Conservation (phyloP, 2,113 vertebrate species). For the Crotalus tigris region DNA sequence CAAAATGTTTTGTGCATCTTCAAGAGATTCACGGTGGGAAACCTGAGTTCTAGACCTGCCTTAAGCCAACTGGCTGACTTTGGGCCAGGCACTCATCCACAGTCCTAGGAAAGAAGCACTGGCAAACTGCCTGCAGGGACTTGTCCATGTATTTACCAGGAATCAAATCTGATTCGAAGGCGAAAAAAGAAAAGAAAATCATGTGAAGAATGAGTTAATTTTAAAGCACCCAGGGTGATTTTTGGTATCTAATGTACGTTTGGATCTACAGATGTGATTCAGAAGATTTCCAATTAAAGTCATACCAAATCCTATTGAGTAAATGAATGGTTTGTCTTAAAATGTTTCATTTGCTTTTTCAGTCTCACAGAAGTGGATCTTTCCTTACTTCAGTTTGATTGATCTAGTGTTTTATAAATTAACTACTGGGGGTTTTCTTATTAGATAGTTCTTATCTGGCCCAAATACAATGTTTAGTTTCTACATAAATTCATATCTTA, state of each 20-base stretch:
- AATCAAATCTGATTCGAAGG: background rate
- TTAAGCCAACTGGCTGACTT: background rate
- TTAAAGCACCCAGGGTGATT: background rate
- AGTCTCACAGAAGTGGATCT: background rate
- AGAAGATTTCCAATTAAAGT: background rate
- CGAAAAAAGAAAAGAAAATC: background rate
- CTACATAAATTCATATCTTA: conserved; percentile 47
- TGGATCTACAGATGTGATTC: background rate
- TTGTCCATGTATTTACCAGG: background rate
- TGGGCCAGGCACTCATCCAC: background rate
- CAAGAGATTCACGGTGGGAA: background rate
- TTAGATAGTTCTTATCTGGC: background rate
- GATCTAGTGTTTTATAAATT: background rate
- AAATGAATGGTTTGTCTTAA: background rate
- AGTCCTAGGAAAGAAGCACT: background rate
- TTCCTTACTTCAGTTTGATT: fast-evolving
- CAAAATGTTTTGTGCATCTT: background rate
- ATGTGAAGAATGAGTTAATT: background rate
- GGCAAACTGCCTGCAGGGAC: background rate
- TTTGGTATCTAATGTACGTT: background rate
- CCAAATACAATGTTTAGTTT: conserved; percentile 9
- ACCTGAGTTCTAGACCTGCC: background rate
- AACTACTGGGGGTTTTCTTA: background rate
- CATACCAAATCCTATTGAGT: background rate
- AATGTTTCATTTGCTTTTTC: background rate